These are phyloP conservation scores for Pithys albifrons DNA, from an alignment of 2,113 vertebrate genomes.

Conservation along the genomic window DNA sequence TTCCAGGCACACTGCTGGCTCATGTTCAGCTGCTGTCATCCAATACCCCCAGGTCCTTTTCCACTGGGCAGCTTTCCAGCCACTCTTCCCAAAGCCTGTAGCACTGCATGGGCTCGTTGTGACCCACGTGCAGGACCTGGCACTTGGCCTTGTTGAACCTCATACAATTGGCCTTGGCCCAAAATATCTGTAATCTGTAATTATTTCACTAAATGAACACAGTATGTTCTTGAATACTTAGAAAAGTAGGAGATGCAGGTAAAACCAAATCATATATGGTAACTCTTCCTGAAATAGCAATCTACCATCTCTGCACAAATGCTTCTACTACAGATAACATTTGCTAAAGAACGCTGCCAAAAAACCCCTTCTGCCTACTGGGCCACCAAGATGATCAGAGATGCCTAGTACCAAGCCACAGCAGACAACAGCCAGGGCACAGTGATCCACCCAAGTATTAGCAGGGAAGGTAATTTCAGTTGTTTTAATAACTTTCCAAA, in stretches of 20 bases:
- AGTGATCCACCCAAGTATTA: neutral
- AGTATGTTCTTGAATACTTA: neutral
- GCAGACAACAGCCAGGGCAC: neutral
- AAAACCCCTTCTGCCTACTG: neutral
- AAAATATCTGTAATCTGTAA: neutral
- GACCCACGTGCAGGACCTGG: accelerated
- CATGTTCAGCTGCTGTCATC: neutral
- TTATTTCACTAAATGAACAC: neutral
- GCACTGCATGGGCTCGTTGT: neutral
- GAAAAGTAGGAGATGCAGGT: neutral
- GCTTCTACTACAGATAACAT: neutral
- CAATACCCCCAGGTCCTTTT: neutral
- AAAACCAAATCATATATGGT: neutral
- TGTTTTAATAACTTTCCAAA: neutral
- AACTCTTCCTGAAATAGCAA: neutral
- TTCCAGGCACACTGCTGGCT: neutral
- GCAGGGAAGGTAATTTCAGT: neutral
- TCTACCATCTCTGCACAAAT: neutral
- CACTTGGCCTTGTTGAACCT: neutral
- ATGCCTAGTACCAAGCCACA: neutral
- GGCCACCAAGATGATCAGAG: neutral
- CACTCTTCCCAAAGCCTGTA: neutral
- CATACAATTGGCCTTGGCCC: neutral
- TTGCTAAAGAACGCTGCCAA: neutral
- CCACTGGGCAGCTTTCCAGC: neutral